Conservation (phyloP, 2,113 vertebrate species). For the Arvicanthis niloticus region DNA sequence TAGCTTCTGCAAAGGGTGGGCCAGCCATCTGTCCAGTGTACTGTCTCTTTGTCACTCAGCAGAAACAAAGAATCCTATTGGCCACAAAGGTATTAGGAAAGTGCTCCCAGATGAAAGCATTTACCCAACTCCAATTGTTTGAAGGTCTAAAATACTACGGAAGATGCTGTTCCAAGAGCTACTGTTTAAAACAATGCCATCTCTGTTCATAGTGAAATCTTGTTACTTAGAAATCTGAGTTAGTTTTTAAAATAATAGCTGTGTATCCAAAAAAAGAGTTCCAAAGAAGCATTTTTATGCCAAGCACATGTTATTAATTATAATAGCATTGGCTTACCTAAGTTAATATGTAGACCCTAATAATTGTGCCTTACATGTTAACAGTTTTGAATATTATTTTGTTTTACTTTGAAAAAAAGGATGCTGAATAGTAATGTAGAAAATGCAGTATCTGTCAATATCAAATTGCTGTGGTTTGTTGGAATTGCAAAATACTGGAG, state of each 20-base stretch:
- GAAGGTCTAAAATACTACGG: constrained; percentile 84
- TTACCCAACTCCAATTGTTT: constrained; percentile 87
- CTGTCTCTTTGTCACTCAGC: constrained; percentile 62
- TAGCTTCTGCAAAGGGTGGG: constrained; percentile 7
- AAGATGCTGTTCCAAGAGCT: constrained; percentile 82
- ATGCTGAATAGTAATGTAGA: constrained; percentile 71
- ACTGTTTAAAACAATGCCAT: constrained; percentile 86
- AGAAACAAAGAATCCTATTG: constrained; percentile 75
- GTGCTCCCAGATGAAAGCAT: constrained; percentile 87
- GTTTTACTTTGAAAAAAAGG: constrained; percentile 56
- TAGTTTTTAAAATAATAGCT: constrained; percentile 81
- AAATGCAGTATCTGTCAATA: constrained; percentile 70
- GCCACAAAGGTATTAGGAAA: constrained; percentile 86
- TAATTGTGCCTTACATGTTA: constrained; percentile 68
- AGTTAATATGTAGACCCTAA: constrained; percentile 84
- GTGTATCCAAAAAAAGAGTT: constrained; percentile 82
- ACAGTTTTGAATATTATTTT: constrained; percentile 65
- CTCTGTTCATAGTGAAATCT: constrained; percentile 80
- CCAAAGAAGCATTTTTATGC: constrained; percentile 73
- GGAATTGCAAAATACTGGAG: constrained; percentile 53
- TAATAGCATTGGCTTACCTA: constrained; percentile 82
- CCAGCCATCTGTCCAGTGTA: background rate
- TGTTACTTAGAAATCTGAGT: constrained; percentile 77
- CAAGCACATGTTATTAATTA: constrained; percentile 85
- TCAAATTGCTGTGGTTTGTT: constrained; percentile 72